A percentile compares a stretch with the other conserved stretches of the same genome.
These are phyloP conservation scores for Styela plicata DNA, from an alignment of 23 tunicate species.

Conservation along the genomic window DNA sequence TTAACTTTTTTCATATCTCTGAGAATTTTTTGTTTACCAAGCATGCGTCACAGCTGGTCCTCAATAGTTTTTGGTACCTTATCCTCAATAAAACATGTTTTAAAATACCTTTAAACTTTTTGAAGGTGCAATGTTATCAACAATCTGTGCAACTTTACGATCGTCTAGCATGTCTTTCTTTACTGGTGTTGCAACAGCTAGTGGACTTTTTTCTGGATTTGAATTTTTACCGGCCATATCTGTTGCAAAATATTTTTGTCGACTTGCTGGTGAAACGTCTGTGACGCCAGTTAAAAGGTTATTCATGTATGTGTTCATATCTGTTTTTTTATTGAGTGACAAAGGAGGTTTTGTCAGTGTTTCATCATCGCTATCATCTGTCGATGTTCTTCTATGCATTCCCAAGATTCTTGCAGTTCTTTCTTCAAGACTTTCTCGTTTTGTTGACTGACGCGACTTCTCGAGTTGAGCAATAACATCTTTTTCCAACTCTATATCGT, in stretches of 20 bases:
- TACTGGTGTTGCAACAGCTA: too few species aligned
- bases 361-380: conserved; percentile 9
- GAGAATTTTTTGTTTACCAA: too few species aligned
- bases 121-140: too few species aligned
- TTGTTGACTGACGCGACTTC: not conserved
- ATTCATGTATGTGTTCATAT: conserved; percentile 26
- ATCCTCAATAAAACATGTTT: too few species aligned
- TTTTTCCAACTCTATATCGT: conserved; percentile 7
- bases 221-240: not conserved
- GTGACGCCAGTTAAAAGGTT: conserved; percentile 20
- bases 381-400: conserved; percentile 13
- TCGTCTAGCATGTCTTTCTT: too few species aligned
- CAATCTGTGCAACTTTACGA: too few species aligned
- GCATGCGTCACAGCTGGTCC: too few species aligned
- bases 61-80: too few species aligned
- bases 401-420: conserved; percentile 88
- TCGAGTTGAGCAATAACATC: conserved; percentile 15
- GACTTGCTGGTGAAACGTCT: conserved; percentile 14
- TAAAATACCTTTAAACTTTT: too few species aligned
- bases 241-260: conserved; percentile 6
- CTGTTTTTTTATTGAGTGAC: not conserved
- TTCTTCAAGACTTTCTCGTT: conserved; percentile 75
- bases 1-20: too few species aligned
- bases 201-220: not conserved
- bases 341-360: not conserved